Conservation (phyloP, 1,140 invertebrate species). For the Ptiloglossa arizonensis region DNA sequence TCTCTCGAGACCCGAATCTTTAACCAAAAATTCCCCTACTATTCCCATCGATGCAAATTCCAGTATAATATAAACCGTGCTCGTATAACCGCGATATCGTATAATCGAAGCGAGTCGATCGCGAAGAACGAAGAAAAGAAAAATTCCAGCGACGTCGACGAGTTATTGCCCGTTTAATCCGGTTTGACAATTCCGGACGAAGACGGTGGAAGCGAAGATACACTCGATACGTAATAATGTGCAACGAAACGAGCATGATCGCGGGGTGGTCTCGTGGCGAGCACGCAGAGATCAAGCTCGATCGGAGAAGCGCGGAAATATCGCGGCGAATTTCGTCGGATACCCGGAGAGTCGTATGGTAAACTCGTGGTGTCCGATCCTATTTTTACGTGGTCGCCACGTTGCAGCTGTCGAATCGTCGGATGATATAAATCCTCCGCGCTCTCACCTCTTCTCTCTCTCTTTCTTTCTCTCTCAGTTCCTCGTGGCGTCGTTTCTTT, state of each 20-base stretch:
- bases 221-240: not conserved
- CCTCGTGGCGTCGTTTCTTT: constrained; percentile 5
- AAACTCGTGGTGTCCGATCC: not conserved
- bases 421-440: constrained; percentile 50
- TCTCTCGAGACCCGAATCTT: too few species aligned
- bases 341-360: not conserved
- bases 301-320: constrained; percentile 22
- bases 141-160: not conserved
- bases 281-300: constrained; percentile 7
- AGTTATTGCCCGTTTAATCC: not conserved
- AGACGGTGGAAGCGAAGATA: not conserved
- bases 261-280: not conserved
- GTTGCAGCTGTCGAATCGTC: constrained; percentile 57
- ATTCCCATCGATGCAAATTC: too few species aligned
- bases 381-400: constrained; percentile 55
- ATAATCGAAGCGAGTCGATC: too few species aligned
- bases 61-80: too few species aligned
- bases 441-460: too few species aligned
- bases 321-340: constrained; percentile 22
- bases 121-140: too few species aligned
- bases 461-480: too few species aligned
- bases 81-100: too few species aligned
- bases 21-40: too few species aligned
- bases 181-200: not conserved
- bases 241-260: not conserved